These are phyloP conservation scores for Neodiprion fabricii DNA, from an alignment of 1,140 invertebrate genomes.

Conservation along the genomic window DNA sequence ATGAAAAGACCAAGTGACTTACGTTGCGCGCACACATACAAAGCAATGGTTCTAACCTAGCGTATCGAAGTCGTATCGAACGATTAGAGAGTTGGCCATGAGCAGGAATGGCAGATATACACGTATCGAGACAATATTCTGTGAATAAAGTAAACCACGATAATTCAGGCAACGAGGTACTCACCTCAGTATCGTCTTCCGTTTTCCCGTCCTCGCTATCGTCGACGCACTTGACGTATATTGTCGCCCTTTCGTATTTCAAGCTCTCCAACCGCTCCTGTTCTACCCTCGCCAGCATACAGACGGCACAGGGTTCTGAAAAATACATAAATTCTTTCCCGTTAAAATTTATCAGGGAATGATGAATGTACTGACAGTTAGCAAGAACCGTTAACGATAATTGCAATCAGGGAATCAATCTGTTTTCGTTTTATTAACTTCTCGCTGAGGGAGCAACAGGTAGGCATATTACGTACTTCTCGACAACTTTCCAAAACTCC, in stretches of 20 bases:
- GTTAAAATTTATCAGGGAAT: neutral
- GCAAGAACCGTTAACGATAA: neutral
- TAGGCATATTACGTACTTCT: neutral
- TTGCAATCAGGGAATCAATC: neutral
- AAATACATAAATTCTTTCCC: conserved; percentile 25
- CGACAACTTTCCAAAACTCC: neutral
- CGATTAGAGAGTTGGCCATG: too few species aligned
- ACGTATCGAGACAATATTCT: too few species aligned
- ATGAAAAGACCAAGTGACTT: too few species aligned
- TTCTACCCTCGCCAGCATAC: conserved; percentile 49
- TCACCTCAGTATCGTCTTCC: conserved; percentile 48
- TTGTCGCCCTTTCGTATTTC: conserved; percentile 56
- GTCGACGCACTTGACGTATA: conserved; percentile 55
- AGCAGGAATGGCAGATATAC: too few species aligned
- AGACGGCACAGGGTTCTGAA: conserved; percentile 48
- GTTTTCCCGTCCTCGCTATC: conserved; percentile 49
- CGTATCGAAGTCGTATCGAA: too few species aligned
- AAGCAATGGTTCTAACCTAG: too few species aligned
- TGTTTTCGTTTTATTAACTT: neutral
- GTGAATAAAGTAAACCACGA: too few species aligned
- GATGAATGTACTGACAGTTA: neutral
- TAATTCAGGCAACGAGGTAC: neutral
- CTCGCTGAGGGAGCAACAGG: neutral
- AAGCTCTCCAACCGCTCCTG: conserved; percentile 53
- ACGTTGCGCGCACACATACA: too few species aligned